These are phyloP conservation scores for Lates japonicus DNA, from an alignment of 2,797 vertebrate genomes.

Conservation along the genomic window DNA sequence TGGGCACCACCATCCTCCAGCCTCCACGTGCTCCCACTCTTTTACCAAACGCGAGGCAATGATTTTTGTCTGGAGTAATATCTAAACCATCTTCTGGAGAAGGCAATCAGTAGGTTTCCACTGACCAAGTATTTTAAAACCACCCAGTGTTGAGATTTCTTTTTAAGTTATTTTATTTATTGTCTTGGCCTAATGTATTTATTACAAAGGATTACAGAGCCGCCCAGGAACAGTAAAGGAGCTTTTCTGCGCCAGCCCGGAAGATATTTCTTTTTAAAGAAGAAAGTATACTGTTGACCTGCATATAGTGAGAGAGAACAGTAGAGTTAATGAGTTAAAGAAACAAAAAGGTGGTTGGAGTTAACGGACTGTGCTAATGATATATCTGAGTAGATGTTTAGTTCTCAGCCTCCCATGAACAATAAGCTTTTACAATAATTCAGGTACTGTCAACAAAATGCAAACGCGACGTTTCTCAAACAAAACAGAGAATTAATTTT, in stretches of 20 bases:
- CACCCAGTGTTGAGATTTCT: slow-evolving; percentile 92
- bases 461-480: slow-evolving; percentile 85
- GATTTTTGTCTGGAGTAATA: slow-evolving; percentile 54
- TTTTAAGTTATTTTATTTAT: slow-evolving; percentile 83
- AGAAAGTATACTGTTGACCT: slow-evolving; percentile 69
- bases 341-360: slow-evolving; percentile 43
- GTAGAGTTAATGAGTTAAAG: slow-evolving; percentile 74
- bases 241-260: slow-evolving; percentile 63
- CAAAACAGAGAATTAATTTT: slow-evolving; percentile 83
- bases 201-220: slow-evolving; percentile 74
- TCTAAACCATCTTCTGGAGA: slow-evolving; percentile 54
- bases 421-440: slow-evolving; percentile 84
- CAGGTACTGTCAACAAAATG: slow-evolving; percentile 86
- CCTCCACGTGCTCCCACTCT: neutral
- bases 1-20: neutral
- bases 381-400: slow-evolving; percentile 76
- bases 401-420: slow-evolving; percentile 80
- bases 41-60: slow-evolving; percentile 14
- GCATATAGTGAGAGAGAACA: slow-evolving; percentile 71
- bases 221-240: slow-evolving; percentile 62
- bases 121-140: slow-evolving; percentile 84
- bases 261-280: slow-evolving; percentile 66
- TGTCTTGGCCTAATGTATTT: slow-evolving; percentile 94
- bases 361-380: slow-evolving; percentile 75
- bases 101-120: no score